A percentile compares a stretch with the other conserved stretches of the same genome.
Conservation (phyloP, 2,888 invertebrate genomes). For the Platycheirus rosarum region DNA sequence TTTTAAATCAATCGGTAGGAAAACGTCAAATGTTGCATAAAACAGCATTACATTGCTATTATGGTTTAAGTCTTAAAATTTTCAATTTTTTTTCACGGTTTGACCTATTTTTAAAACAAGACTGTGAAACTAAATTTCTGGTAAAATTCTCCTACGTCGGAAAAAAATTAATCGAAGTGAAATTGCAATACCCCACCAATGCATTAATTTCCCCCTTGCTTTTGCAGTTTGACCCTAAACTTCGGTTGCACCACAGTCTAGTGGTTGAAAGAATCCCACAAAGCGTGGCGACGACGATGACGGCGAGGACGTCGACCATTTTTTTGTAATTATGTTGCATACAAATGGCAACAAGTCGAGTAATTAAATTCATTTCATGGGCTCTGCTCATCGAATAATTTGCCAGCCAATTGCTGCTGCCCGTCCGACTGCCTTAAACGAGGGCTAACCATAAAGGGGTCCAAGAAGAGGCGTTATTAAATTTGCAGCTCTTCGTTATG, state of each 20-base stretch:
- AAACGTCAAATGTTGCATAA: no score
- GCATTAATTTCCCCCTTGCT: neutral
- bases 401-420: slow-evolving; percentile 35
- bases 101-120: no score
- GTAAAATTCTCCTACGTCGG: slow-evolving; percentile 14
- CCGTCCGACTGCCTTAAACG: neutral
- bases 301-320: no score
- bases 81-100: no score
- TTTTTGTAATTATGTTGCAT: slow-evolving; percentile 57
- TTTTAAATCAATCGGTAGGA: no score
- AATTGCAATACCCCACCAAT: slow-evolving; percentile 21
- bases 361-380: slow-evolving; percentile 71
- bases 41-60: no score
- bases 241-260: slow-evolving; percentile 17
- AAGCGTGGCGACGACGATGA: slow-evolving; percentile 60
- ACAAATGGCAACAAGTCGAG: slow-evolving; percentile 57
- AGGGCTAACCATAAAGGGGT: no score
- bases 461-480: no score
- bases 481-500: slow-evolving; percentile 58
- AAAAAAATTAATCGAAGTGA: slow-evolving; percentile 36
- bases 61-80: no score
- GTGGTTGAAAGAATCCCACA: slow-evolving; percentile 35
- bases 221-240: slow-evolving; percentile 60
- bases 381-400: slow-evolving; percentile 61
- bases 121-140: neutral